A percentile compares a stretch with the other conserved stretches of the same genome.
Conservation (phyloP, 2,888 invertebrate species). For the Caradrina kadenii region DNA sequence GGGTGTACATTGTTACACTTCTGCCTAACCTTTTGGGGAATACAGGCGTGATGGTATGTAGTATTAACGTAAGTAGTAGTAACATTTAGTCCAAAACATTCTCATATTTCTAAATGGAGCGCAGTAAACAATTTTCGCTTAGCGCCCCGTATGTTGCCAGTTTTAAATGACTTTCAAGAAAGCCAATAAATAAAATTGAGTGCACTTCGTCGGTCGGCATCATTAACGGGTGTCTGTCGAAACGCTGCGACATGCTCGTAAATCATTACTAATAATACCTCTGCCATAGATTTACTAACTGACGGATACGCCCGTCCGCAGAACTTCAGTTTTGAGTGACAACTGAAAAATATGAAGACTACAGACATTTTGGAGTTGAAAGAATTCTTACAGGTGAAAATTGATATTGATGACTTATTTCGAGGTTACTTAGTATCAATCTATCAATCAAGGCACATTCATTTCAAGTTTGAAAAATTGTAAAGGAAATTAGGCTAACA, state of each 20-base stretch:
- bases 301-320: slow-evolving; percentile 54
- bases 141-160: slow-evolving; percentile 37
- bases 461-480: slow-evolving; percentile 2
- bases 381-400: slow-evolving; percentile 10
- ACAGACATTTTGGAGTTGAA: slow-evolving; percentile 1
- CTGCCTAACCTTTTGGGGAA: too few relatives aligned
- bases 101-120: neutral
- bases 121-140: slow-evolving; percentile 14
- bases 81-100: neutral
- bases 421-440: slow-evolving; percentile 3
- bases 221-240: slow-evolving; percentile 77
- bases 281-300: slow-evolving; percentile 61
- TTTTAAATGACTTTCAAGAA: slow-evolving; percentile 69
- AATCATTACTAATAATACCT: slow-evolving; percentile 77
- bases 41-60: too few relatives aligned
- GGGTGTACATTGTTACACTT: too few relatives aligned
- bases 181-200: slow-evolving; percentile 78
- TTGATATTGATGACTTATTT: slow-evolving; percentile 44
- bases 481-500: too few relatives aligned
- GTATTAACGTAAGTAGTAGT: too few relatives aligned
- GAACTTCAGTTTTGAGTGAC: slow-evolving; percentile 31
- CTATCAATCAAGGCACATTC: too few relatives aligned
- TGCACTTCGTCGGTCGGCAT: slow-evolving; percentile 73
- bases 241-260: slow-evolving; percentile 73
- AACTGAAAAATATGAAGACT: slow-evolving; percentile 18